These are phyloP conservation scores for Macrosteles quadrilineatus DNA, from an alignment of 1,140 invertebrate genomes.

Conservation along the genomic window DNA sequence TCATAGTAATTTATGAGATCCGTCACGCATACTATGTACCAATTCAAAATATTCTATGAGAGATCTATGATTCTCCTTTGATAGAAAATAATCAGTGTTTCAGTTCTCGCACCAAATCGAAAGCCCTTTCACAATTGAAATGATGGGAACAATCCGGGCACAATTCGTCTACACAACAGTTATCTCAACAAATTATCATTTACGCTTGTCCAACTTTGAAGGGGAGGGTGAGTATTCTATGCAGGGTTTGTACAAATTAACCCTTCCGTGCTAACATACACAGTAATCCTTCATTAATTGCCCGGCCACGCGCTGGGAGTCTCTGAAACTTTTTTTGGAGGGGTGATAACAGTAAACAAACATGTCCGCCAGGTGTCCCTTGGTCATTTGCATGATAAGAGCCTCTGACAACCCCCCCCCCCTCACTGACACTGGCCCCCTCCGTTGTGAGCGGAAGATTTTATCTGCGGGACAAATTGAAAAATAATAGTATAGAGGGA, in stretches of 20 bases:
- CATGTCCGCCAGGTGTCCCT: constrained; percentile 14
- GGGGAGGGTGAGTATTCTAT: no score
- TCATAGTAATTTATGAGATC: no score
- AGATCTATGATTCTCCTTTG: no score
- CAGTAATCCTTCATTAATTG: constrained; percentile 3
- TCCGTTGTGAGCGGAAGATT: not conserved
- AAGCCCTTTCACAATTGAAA: no score
- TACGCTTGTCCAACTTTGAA: no score
- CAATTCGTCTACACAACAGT: no score
- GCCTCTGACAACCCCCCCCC: not conserved
- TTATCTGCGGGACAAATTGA: constrained; percentile 25
- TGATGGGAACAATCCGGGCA: no score
- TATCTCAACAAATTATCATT: no score
- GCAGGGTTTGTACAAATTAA: not conserved
- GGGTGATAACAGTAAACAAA: constrained; percentile 19
- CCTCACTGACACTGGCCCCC: not conserved
- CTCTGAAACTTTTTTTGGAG: not conserved
- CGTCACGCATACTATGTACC: no score
- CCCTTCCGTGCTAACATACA: not conserved
- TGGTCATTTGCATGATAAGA: constrained; percentile 18
- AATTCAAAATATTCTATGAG: no score
- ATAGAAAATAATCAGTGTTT: no score
- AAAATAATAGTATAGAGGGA: constrained; percentile 25
- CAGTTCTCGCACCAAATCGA: no score
- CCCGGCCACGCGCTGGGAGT: not conserved